Evolutionary conservation across 2,888 invertebrate genomes (phyloP).

Genomic region (Ceriagrion tenellum): DNA sequence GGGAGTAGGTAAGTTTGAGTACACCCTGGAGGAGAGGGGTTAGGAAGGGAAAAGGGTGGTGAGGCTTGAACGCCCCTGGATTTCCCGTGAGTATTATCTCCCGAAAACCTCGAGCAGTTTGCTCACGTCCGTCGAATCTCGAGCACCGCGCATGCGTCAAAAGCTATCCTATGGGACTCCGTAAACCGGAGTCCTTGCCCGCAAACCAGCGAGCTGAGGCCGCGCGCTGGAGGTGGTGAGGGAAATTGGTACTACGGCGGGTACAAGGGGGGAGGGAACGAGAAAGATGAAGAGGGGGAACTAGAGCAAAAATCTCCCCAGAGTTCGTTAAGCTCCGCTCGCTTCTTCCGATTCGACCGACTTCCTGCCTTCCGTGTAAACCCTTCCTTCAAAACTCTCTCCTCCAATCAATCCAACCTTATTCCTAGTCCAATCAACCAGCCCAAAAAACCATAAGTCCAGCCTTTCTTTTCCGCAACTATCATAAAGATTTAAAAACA

Average conservation of each 20-base stretch:
- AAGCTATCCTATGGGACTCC: slow-evolving; percentile 47
- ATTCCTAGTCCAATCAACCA: too few species aligned
- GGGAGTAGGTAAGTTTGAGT: neutral
- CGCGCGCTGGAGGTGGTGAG: neutral
- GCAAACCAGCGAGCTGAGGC: neutral
- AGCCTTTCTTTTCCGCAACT: too few species aligned
- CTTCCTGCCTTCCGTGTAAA: neutral
- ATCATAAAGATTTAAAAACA: too few species aligned
- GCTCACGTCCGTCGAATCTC: neutral
- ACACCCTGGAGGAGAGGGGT: neutral
- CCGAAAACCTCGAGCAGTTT: slow-evolving; percentile 34
- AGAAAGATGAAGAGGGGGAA: neutral
- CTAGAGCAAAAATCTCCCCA: neutral
- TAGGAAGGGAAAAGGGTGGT: neutral
- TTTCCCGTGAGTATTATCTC: slow-evolving; percentile 52
- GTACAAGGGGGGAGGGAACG: neutral
- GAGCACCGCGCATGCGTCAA: slow-evolving; percentile 14
- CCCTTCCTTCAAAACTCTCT: neutral
- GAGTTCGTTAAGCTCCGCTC: neutral
- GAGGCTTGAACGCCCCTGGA: neutral
- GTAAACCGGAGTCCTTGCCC: slow-evolving; percentile 17
- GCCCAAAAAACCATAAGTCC: too few species aligned
- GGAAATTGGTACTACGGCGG: neutral
- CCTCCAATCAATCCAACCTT: neutral
- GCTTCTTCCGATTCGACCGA: neutral